phyloP scores from a whole-genome alignment of 1,140 invertebrate genomes.

The Ruditapes philippinarum region DNA sequence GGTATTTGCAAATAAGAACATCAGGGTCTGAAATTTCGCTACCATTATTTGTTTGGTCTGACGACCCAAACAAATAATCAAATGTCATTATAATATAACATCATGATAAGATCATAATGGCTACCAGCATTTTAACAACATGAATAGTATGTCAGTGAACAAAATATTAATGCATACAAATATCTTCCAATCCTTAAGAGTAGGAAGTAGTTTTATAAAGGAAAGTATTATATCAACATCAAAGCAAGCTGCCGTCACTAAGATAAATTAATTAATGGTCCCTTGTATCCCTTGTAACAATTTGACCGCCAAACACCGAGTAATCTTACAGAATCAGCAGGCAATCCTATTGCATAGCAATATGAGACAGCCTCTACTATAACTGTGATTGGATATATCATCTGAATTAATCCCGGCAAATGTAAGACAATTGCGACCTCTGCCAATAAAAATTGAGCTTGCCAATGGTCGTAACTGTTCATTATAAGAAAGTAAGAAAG shows the following conservation, averaged over 20 bases:
- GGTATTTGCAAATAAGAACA: no score
- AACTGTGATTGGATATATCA: constrained; percentile 25
- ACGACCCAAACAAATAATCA: no score
- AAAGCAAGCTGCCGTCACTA: not conserved
- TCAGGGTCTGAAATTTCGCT: no score
- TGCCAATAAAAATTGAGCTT: not conserved
- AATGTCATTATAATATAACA: not conserved
- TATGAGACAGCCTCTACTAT: constrained; percentile 7
- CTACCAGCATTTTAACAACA: not conserved
- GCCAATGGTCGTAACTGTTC: not conserved
- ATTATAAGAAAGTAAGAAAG: not conserved
- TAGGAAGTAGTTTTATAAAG: not conserved
- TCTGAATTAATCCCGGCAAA: not conserved
- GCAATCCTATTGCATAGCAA: constrained; percentile 9
- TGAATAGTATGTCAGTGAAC: not conserved
- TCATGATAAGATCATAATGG: not conserved
- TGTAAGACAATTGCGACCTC: not conserved
- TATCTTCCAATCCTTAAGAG: not conserved
- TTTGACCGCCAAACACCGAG: constrained; percentile 27
- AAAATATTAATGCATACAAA: not conserved
- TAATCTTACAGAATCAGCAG: not conserved
- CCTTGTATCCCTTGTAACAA: not conserved
- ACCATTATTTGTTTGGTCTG: no score
- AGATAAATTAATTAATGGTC: not conserved
- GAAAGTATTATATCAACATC: not conserved